Evolutionary conservation across 1,140 invertebrate genomes (phyloP).

Genomic region (Trachelipus rathkii): DNA sequence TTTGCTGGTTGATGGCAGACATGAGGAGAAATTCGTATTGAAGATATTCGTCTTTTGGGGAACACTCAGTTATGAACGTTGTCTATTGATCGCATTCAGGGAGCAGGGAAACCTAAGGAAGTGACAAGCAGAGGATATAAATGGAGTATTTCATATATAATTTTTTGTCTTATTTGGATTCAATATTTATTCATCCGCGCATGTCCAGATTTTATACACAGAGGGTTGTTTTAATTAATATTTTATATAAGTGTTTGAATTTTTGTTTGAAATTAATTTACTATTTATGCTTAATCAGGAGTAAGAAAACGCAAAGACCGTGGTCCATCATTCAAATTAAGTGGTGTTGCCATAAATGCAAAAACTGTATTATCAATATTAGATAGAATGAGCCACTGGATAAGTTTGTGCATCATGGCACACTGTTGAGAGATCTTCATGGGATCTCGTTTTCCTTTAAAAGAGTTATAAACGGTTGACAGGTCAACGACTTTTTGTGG

Average conservation of each 20-base stretch:
- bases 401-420: constrained; percentile 31
- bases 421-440: constrained; percentile 43
- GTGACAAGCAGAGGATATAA: constrained; percentile 43
- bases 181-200: too few species aligned
- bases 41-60: constrained; percentile 79
- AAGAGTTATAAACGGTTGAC: too few species aligned
- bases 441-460: constrained; percentile 46
- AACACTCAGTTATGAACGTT: constrained; percentile 77
- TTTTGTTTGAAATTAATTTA: not conserved
- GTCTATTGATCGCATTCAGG: constrained; percentile 69
- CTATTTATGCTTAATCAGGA: not conserved
- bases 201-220: too few species aligned
- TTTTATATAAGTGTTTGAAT: too few species aligned
- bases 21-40: constrained; percentile 88
- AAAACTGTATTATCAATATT: constrained; percentile 82
- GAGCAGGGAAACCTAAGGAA: constrained; percentile 48
- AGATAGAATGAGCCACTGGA: constrained; percentile 64
- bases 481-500: too few species aligned
- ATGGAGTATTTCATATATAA: not conserved
- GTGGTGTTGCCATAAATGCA: constrained; percentile 91
- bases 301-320: constrained; percentile 61
- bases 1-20: constrained; percentile 93
- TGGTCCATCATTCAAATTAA: constrained; percentile 84
- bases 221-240: too few species aligned
- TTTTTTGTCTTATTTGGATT: too few species aligned